These are phyloP conservation scores for Hyperopisus bebe DNA, from an alignment of 2,113 vertebrate species.

Conservation along the genomic window DNA sequence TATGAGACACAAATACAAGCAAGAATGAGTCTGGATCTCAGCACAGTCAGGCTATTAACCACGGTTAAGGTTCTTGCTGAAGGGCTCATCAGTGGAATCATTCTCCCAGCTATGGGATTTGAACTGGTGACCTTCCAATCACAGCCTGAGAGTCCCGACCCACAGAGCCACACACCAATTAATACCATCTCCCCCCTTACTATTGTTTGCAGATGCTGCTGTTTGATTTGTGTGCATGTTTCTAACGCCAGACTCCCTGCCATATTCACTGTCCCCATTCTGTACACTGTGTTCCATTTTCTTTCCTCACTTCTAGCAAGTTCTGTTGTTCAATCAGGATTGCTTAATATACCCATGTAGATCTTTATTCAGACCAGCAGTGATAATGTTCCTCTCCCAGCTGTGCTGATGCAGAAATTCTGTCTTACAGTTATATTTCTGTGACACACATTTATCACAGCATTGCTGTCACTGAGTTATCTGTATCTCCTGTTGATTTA, in stretches of 20 bases:
- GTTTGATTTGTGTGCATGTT: background rate
- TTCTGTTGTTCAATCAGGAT: background rate
- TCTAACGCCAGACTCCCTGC: background rate
- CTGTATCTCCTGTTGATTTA: background rate
- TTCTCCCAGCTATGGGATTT: background rate
- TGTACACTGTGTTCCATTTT: background rate
- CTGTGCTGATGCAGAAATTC: background rate
- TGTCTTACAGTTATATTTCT: background rate
- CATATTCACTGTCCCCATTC: background rate
- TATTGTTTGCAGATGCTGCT: background rate
- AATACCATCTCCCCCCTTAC: background rate
- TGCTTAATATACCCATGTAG: background rate
- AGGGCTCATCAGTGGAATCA: background rate
- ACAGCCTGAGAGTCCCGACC: background rate
- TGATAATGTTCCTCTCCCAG: background rate
- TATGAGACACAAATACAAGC: background rate
- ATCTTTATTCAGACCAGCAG: constrained; percentile 4
- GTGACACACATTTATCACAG: background rate
- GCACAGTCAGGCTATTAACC: background rate
- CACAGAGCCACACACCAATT: background rate
- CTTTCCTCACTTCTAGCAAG: background rate
- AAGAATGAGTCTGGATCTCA: background rate
- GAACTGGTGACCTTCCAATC: background rate
- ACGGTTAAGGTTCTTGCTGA: background rate
- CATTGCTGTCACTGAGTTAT: background rate